Conservation (phyloP, 2,113 vertebrate species). For the Hypocryptadius cinnamomeus region DNA sequence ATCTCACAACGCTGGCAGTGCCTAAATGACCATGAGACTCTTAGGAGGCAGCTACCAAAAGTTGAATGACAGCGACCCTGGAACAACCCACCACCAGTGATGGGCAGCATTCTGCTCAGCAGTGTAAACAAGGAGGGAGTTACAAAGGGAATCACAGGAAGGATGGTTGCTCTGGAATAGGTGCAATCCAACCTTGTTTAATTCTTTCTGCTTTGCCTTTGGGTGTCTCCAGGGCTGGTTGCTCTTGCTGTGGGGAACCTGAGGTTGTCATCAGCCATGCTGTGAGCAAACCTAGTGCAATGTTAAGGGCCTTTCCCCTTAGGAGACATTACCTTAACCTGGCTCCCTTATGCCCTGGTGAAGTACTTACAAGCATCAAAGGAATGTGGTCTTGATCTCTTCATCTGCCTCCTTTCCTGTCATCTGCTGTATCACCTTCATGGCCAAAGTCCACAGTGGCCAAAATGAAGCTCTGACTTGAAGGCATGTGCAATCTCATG, state of each 20-base stretch:
- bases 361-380: background rate
- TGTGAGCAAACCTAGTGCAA: background rate
- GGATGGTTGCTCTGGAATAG: background rate
- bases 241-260: background rate
- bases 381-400: background rate
- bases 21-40: background rate
- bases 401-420: background rate
- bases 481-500: background rate
- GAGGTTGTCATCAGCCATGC: background rate
- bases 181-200: background rate
- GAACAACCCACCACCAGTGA: background rate
- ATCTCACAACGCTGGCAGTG: background rate
- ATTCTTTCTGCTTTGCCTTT: background rate
- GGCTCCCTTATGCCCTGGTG: background rate
- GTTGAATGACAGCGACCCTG: background rate
- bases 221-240: background rate
- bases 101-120: background rate
- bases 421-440: background rate
- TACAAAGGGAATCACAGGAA: background rate
- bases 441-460: background rate
- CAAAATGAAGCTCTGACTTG: background rate
- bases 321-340: background rate
- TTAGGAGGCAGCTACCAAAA: background rate
- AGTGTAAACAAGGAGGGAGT: background rate
- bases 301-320: background rate